These are phyloP conservation scores for Coptotermes formosanus DNA, from an alignment of 1,140 invertebrate species.

Conservation along the genomic window DNA sequence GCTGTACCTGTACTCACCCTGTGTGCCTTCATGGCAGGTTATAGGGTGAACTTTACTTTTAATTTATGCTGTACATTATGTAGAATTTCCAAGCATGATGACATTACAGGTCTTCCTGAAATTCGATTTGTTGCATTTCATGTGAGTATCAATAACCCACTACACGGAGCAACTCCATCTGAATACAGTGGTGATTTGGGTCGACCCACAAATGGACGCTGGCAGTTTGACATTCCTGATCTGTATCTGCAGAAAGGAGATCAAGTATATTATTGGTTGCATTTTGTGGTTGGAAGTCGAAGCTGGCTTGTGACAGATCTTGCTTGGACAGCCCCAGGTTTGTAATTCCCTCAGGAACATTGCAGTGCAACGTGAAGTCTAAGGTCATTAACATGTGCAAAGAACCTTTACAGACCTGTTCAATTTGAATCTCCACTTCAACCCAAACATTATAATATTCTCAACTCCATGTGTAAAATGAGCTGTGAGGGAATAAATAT, in stretches of 20 bases:
- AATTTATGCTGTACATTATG: not conserved
- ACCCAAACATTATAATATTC: no score
- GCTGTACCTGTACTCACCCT: no score
- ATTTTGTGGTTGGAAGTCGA: not conserved
- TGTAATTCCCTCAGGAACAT: no score
- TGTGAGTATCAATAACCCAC: not conserved
- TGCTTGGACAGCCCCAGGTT: not conserved
- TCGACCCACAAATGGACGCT: not conserved
- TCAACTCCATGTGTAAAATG: no score
- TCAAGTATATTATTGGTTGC: not conserved
- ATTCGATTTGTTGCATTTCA: conserved; percentile 4
- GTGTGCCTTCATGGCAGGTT: no score
- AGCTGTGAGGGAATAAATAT: no score
- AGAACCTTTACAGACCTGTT: no score
- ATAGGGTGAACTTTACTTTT: no score
- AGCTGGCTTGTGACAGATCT: not conserved
- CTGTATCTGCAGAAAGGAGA: not conserved
- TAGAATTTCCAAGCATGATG: not conserved
- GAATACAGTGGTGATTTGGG: conserved; percentile 21
- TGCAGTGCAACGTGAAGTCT: no score
- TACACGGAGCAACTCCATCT: not conserved
- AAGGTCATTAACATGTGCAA: no score
- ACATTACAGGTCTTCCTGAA: not conserved
- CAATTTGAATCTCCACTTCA: no score
- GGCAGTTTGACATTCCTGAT: conserved; percentile 19